Percentiles rank a stretch among this genome's conserved stretches.
These are phyloP conservation scores for Margaritifera margaritifera DNA, from an alignment of 2,888 invertebrate species.

Conservation along the genomic window DNA sequence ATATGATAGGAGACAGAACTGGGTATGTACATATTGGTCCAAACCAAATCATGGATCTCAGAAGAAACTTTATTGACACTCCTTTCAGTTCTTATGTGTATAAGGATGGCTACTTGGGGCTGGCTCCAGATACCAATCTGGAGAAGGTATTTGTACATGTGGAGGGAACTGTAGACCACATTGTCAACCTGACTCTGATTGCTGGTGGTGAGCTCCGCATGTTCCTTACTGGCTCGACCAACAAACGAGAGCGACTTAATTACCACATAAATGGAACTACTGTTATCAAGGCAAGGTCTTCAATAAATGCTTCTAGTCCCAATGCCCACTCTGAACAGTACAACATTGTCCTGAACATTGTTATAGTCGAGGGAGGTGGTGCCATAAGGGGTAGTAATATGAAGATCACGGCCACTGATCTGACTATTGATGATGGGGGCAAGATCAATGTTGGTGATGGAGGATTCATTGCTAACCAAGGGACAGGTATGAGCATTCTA, in stretches of 20 bases:
- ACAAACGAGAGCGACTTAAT: conserved; percentile 34
- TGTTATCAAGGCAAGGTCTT: conserved; percentile 52
- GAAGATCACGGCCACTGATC: conserved; percentile 43
- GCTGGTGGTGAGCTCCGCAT: conserved; percentile 49
- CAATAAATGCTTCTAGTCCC: conserved; percentile 50
- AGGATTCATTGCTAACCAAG: conserved; percentile 45
- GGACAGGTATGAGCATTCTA: conserved; percentile 39
- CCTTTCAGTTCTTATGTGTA: conserved; percentile 61
- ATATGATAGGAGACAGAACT: conserved; percentile 62
- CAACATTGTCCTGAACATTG: conserved; percentile 40
- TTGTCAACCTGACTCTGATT: conserved; percentile 57
- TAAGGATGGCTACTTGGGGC: conserved; percentile 52
- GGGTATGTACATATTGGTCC: conserved; percentile 59
- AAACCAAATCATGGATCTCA: conserved; percentile 53
- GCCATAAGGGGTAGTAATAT: conserved; percentile 48
- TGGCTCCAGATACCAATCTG: conserved; percentile 56
- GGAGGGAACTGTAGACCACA: conserved; percentile 56
- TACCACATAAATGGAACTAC: conserved; percentile 52
- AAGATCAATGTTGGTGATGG: conserved; percentile 55
- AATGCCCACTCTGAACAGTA: conserved; percentile 51
- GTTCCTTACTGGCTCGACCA: conserved; percentile 56
- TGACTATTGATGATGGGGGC: conserved; percentile 61
- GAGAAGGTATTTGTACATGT: conserved; percentile 54
- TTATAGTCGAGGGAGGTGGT: conserved; percentile 59
- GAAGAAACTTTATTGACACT: conserved; percentile 50